Percentiles rank a stretch among this genome's conserved stretches.
phyloP scores from a whole-genome alignment of 2,113 vertebrate genomes.

The Osmerus mordax region DNA sequence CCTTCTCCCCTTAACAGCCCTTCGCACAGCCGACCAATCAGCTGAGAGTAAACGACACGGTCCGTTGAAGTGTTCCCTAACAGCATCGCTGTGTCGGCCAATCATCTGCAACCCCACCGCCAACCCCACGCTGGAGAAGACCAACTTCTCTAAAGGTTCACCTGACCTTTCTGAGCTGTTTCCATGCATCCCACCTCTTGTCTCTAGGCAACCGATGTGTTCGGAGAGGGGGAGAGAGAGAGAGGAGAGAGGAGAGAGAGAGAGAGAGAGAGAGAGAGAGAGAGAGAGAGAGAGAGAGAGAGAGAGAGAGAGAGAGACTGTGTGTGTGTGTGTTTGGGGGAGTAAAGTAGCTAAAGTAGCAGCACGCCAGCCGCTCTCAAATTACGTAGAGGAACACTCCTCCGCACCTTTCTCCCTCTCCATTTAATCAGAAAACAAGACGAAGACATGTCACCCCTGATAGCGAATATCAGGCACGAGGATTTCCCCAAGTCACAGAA shows the following conservation, averaged over 20 bases:
- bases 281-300: neutral
- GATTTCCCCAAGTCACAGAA: too few species aligned
- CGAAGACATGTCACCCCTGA: too few species aligned
- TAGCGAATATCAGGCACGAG: too few species aligned
- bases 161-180: slow-evolving; percentile 66
- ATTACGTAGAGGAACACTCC: slow-evolving; percentile 17
- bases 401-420: slow-evolving; percentile 1
- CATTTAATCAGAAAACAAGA: neutral
- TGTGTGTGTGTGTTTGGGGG: too few species aligned
- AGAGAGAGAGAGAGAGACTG: neutral
- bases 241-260: slow-evolving; percentile 2
- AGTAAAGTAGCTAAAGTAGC: neutral
- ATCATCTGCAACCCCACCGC: slow-evolving; percentile 38
- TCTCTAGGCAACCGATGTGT: slow-evolving; percentile 65
- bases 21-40: neutral
- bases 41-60: neutral
- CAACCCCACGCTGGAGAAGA: slow-evolving; percentile 59
- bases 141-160: slow-evolving; percentile 64
- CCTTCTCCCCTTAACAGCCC: neutral
- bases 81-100: slow-evolving; percentile 15
- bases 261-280: slow-evolving; percentile 26
- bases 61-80: slow-evolving; percentile 29
- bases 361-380: slow-evolving; percentile 21
- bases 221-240: slow-evolving; percentile 28
- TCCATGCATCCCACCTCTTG: slow-evolving; percentile 59